Conservation (phyloP, 2,888 invertebrate species). For the Microdon myrmicae region DNA sequence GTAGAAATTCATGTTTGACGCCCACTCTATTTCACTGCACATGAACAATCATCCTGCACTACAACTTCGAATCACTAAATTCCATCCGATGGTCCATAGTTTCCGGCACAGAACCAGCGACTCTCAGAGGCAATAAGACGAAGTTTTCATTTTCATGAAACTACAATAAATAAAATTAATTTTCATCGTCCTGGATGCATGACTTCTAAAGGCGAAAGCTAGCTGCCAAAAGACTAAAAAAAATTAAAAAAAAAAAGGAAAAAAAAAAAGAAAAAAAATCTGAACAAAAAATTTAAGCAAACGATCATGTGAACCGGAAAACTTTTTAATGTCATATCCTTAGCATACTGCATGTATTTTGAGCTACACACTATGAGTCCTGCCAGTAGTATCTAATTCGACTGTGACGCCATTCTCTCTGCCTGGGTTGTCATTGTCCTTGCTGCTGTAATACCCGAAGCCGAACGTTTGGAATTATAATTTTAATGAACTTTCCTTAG, state of each 20-base stretch:
- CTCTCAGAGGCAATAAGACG: too few relatives aligned
- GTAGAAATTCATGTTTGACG: too few relatives aligned
- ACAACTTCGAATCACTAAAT: too few relatives aligned
- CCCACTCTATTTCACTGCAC: too few relatives aligned
- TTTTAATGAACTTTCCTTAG: slow-evolving; percentile 51
- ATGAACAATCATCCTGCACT: too few relatives aligned
- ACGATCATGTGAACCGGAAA: slow-evolving; percentile 49
- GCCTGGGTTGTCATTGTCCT: slow-evolving; percentile 37
- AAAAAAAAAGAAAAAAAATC: slow-evolving; percentile 10
- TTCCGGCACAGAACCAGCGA: too few relatives aligned
- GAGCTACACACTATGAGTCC: slow-evolving; percentile 19
- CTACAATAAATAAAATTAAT: slow-evolving; percentile 47
- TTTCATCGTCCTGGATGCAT: slow-evolving; percentile 38
- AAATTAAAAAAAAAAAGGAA: slow-evolving; percentile 6
- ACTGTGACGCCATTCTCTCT: slow-evolving; percentile 25
- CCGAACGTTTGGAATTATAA: slow-evolving; percentile 52
- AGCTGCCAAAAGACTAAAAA: not conserved
- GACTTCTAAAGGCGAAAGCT: slow-evolving; percentile 15
- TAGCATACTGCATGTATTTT: slow-evolving; percentile 42
- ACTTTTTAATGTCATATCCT: slow-evolving; percentile 49
- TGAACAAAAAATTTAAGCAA: too few relatives aligned
- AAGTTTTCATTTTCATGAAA: too few relatives aligned
- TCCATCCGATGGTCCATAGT: too few relatives aligned
- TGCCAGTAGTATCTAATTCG: slow-evolving; percentile 10
- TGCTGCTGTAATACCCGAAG: slow-evolving; percentile 40